Evolutionary conservation across 2,888 invertebrate species (phyloP).

Genomic region (Saturnia japonica): DNA sequence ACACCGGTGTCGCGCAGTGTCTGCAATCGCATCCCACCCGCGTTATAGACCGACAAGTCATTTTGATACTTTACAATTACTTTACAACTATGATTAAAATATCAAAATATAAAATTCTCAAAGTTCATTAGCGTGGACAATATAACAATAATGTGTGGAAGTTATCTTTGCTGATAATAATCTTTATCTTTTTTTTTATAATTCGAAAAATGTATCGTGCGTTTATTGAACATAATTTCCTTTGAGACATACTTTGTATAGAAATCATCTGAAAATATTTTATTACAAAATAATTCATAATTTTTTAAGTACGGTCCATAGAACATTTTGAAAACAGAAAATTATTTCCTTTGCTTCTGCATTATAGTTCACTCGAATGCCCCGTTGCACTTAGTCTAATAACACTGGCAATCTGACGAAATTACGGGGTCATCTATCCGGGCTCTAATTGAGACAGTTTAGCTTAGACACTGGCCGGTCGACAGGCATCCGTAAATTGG

Average conservation of each 20-base stretch:
- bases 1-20: constrained; percentile 53
- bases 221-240: not conserved
- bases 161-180: too few species aligned
- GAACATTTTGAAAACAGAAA: constrained; percentile 18
- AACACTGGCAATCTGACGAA: constrained; percentile 66
- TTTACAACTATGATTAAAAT: constrained; percentile 13
- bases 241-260: not conserved
- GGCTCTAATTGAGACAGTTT: constrained; percentile 80
- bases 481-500: constrained; percentile 74
- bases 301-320: constrained; percentile 19
- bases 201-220: too few species aligned
- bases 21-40: constrained; percentile 38
- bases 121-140: too few species aligned
- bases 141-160: not conserved
- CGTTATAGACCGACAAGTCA: constrained; percentile 27
- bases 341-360: constrained; percentile 20
- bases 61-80: constrained; percentile 35
- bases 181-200: too few species aligned
- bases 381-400: constrained; percentile 67
- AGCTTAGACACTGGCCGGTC: constrained; percentile 73
- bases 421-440: constrained; percentile 77
- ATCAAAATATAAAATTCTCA: too few species aligned
- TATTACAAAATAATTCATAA: not conserved
- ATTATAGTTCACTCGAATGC: constrained; percentile 29
- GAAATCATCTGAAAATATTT: not conserved